These are phyloP conservation scores for Allolobophora icterica DNA, from an alignment of 2,888 invertebrate species.

Conservation along the genomic window DNA sequence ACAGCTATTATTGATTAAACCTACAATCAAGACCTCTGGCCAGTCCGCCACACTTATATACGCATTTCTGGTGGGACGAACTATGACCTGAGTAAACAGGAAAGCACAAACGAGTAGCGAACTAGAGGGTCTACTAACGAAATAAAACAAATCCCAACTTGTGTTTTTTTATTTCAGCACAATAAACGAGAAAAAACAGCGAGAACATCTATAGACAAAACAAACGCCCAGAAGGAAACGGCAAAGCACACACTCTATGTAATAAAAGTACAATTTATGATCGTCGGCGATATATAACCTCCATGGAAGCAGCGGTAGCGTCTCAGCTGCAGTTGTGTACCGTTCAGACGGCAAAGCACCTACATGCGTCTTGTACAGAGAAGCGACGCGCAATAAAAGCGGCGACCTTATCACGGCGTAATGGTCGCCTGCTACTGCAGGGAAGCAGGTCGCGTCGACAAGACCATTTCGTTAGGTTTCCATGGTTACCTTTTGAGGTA, in stretches of 20 bases:
- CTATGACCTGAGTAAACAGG: neutral
- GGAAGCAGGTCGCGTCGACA: neutral
- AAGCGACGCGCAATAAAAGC: neutral
- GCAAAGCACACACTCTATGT: neutral
- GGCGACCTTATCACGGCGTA: neutral
- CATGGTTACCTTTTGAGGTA: conserved; percentile 1
- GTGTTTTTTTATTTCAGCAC: neutral
- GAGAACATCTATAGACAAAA: neutral
- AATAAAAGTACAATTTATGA: neutral
- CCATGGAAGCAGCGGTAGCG: no score
- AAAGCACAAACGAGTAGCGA: neutral
- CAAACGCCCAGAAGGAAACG: neutral
- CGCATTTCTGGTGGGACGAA: neutral
- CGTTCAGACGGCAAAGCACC: neutral
- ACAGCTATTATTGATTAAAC: no score
- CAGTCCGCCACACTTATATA: no score
- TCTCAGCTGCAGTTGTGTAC: no score
- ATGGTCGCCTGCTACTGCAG: neutral
- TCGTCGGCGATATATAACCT: neutral
- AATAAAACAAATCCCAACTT: neutral
- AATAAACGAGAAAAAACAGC: neutral
- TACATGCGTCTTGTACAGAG: neutral
- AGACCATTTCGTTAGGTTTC: neutral
- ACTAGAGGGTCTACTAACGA: neutral
- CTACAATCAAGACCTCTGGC: no score